A percentile compares a stretch with the other conserved stretches of the same genome.
Conservation (phyloP, 2,113 vertebrate genomes). For the Albula goreensis region DNA sequence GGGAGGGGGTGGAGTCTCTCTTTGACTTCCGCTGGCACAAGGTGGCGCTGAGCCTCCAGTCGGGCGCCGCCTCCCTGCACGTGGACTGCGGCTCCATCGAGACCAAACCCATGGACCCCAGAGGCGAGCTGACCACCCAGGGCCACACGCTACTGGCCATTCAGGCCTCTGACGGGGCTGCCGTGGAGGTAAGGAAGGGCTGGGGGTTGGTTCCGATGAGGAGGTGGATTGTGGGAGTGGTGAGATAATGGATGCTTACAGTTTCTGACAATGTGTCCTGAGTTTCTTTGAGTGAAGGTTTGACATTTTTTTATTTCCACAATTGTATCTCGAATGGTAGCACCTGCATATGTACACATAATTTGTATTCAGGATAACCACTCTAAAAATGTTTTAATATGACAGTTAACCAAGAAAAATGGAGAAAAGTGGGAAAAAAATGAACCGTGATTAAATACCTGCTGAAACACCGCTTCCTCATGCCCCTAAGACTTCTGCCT, state of each 20-base stretch:
- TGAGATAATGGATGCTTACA: too few relatives aligned
- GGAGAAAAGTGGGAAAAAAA: not conserved
- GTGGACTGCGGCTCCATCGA: constrained; percentile 85
- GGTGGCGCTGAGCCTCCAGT: constrained; percentile 77
- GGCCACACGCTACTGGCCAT: constrained; percentile 83
- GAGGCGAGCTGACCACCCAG: constrained; percentile 51
- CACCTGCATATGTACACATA: too few relatives aligned
- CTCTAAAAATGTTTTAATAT: not conserved
- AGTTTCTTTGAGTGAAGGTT: too few relatives aligned
- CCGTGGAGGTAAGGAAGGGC: constrained; percentile 73
- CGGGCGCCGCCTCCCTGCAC: constrained; percentile 70
- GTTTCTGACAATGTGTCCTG: too few relatives aligned
- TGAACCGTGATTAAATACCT: not conserved
- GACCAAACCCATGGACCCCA: constrained; percentile 76
- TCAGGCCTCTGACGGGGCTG: constrained; percentile 70
- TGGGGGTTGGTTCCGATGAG: not conserved
- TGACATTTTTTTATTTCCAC: too few relatives aligned
- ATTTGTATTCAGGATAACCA: too few relatives aligned
- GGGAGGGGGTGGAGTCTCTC: constrained; percentile 77
- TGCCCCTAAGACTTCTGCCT: not conserved
- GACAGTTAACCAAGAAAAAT: not conserved
- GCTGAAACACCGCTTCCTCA: not conserved
- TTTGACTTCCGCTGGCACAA: constrained; percentile 91
- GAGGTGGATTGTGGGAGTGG: not conserved
- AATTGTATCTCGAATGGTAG: too few relatives aligned